Conservation (phyloP, 2,797 vertebrate species). For the Aeoliscus strigatus region DNA sequence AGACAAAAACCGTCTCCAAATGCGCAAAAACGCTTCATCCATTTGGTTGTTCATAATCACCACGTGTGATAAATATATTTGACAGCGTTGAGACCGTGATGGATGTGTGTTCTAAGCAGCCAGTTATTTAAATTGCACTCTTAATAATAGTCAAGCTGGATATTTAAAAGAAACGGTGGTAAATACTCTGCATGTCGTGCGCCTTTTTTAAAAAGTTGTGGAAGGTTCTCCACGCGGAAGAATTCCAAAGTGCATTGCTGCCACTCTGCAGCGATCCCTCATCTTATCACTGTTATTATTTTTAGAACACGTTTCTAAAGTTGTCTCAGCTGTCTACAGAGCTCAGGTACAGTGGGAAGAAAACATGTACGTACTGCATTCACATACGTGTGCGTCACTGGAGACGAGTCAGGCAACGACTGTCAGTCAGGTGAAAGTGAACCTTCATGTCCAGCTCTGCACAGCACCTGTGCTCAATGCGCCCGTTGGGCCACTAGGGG, state of each 20-base stretch:
- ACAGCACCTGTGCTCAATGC: constrained; percentile 77
- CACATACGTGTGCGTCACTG: constrained; percentile 3
- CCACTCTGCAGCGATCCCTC: constrained; percentile 52
- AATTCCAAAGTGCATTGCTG: constrained; percentile 57
- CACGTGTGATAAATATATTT: background rate
- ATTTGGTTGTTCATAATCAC: background rate
- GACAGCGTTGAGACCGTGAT: background rate
- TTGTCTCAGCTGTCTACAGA: constrained; percentile 27
- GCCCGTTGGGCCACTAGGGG: constrained; percentile 85
- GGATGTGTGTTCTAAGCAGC: background rate
- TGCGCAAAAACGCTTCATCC: too few species aligned
- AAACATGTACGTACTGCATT: too few species aligned
- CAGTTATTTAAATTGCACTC: too few species aligned
- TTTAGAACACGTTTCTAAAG: constrained; percentile 46
- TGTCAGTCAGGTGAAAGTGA: constrained; percentile 52
- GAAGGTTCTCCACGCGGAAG: constrained; percentile 23
- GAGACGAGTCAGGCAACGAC: constrained; percentile 23
- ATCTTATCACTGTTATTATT: constrained; percentile 48
- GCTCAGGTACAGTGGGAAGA: constrained; percentile 2
- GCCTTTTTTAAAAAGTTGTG: constrained; percentile 34
- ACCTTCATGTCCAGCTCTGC: constrained; percentile 51
- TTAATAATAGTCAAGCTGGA: too few species aligned
- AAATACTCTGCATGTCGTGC: too few species aligned
- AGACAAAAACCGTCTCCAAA: too few species aligned
- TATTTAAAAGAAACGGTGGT: too few species aligned